A percentile compares a stretch with the other conserved stretches of the same genome.
These are phyloP conservation scores for Tromatobia lineatoria DNA, from an alignment of 2,888 invertebrate species.

Conservation along the genomic window DNA sequence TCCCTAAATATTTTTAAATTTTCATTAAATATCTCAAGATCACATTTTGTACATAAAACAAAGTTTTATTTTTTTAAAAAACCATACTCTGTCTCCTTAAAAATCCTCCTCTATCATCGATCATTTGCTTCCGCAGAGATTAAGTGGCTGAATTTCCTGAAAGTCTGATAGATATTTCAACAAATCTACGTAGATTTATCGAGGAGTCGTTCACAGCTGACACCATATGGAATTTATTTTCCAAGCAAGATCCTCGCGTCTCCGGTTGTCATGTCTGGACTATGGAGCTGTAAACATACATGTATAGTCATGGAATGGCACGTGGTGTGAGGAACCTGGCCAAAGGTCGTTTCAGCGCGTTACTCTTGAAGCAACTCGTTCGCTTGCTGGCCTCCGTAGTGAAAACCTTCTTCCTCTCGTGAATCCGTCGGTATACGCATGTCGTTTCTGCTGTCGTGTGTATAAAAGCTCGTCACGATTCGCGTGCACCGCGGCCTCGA, in stretches of 20 bases:
- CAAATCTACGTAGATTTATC: neutral
- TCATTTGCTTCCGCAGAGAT: neutral
- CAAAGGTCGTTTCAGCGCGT: conserved; percentile 58
- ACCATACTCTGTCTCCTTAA: too few species aligned
- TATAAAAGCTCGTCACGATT: conserved; percentile 58
- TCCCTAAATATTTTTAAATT: too few species aligned
- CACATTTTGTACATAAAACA: too few species aligned
- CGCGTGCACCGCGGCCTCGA: conserved; percentile 73
- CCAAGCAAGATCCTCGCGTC: neutral
- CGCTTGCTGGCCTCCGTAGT: conserved; percentile 31
- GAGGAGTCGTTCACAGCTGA: neutral
- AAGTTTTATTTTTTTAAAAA: too few species aligned
- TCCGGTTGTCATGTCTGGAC: conserved; percentile 2
- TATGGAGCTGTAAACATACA: conserved; percentile 6
- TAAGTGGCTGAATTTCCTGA: neutral
- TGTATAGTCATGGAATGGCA: conserved; percentile 4
- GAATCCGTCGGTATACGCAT: conserved; percentile 31
- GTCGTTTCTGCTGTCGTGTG: conserved; percentile 31
- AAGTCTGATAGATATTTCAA: neutral
- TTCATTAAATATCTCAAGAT: too few species aligned
- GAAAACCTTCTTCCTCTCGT: conserved; percentile 51
- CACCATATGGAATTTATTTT: conserved; percentile 1
- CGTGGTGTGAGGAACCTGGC: conserved; percentile 42
- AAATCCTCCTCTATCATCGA: too few species aligned
- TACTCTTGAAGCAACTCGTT: conserved; percentile 21